Conservation (phyloP, 2,113 vertebrate genomes). For the Sphyrna mokarran region DNA sequence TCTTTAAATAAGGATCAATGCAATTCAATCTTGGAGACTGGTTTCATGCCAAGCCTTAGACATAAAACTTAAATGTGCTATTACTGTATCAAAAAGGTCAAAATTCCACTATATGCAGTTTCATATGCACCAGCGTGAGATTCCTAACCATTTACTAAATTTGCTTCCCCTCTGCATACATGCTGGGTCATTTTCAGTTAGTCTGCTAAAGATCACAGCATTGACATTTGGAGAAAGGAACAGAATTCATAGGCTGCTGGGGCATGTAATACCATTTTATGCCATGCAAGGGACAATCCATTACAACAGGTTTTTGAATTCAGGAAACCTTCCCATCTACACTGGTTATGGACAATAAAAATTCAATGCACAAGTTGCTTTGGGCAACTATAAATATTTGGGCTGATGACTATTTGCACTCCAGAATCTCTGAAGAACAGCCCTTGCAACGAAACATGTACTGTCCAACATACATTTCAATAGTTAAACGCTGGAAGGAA, state of each 20-base stretch:
- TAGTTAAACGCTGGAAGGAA: neutral
- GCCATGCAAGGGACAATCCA: neutral
- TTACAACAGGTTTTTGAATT: neutral
- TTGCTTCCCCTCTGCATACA: neutral
- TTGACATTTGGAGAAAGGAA: neutral
- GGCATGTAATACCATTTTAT: neutral
- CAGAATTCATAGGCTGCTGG: neutral
- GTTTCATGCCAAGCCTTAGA: no score
- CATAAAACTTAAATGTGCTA: no score
- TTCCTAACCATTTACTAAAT: no score
- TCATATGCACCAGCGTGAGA: no score
- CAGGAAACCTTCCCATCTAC: neutral
- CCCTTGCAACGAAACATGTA: neutral
- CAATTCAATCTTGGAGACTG: no score
- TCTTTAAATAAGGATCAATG: no score
- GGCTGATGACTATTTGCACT: neutral
- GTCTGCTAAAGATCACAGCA: neutral
- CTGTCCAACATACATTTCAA: no score
- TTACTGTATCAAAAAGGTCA: no score
- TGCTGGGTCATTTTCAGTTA: neutral
- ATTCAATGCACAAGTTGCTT: neutral
- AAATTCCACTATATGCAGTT: no score
- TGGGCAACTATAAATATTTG: neutral
- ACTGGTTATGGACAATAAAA: conserved; percentile 4
- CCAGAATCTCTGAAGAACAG: neutral